These are phyloP conservation scores for Dicyrtomina minuta DNA, from an alignment of 2,888 invertebrate species.

Conservation along the genomic window DNA sequence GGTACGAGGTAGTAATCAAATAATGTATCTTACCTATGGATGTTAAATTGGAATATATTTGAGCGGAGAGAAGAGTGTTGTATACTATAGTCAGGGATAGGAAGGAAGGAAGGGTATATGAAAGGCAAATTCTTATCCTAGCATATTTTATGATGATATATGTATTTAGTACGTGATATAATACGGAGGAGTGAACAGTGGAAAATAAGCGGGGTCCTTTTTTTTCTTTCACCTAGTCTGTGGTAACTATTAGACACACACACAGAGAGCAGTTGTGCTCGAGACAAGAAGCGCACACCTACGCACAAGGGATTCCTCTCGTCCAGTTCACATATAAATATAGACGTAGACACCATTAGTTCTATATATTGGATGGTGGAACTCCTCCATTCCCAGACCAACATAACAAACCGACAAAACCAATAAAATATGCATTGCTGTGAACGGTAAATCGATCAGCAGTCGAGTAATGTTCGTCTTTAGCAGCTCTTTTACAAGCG, in stretches of 20 bases:
- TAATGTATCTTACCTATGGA: too few relatives aligned
- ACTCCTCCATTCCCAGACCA: background rate
- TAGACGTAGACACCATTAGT: slow-evolving; percentile 10
- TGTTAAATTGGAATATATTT: too few relatives aligned
- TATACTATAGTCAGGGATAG: background rate
- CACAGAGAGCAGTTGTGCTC: background rate
- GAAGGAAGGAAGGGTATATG: background rate
- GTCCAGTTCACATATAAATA: slow-evolving; percentile 1
- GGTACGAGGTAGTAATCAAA: too few relatives aligned
- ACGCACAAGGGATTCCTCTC: background rate
- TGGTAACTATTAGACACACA: background rate
- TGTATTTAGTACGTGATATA: background rate
- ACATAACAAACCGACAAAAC: slow-evolving; percentile 16
- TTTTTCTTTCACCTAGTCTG: background rate
- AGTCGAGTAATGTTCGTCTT: slow-evolving; percentile 27
- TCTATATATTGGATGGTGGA: background rate
- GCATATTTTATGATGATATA: slow-evolving; percentile 5
- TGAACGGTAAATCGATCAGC: slow-evolving; percentile 41
- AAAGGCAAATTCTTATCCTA: background rate
- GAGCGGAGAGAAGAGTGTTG: background rate
- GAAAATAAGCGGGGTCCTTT: background rate
- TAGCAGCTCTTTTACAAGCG: slow-evolving; percentile 7
- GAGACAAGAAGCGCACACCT: slow-evolving; percentile 4
- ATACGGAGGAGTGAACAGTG: background rate
- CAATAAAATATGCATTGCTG: slow-evolving; percentile 40